phyloP scores from a whole-genome alignment of 2,113 vertebrate species.

The Muscicapa adusta region DNA sequence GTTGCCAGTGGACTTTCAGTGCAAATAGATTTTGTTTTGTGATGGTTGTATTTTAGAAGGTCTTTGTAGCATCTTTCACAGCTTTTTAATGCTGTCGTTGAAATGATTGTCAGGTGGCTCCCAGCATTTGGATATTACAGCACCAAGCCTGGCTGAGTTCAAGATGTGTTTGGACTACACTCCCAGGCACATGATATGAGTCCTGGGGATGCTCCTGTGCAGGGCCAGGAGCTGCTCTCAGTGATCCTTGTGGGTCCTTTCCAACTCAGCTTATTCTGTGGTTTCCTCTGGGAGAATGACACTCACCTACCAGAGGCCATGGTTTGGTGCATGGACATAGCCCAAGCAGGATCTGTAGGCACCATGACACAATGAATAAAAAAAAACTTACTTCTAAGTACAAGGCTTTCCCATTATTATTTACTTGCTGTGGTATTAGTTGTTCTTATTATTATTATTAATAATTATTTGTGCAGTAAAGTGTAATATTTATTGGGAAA shows the following conservation, averaged over 20 bases:
- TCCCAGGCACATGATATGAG: neutral
- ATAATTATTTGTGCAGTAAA: neutral
- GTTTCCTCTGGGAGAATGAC: neutral
- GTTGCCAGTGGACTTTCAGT: neutral
- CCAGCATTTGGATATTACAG: neutral
- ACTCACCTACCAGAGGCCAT: rapidly evolving
- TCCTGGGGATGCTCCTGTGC: neutral
- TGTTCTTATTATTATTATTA: neutral
- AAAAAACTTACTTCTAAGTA: neutral
- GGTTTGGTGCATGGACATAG: rapidly evolving
- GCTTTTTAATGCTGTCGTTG: neutral
- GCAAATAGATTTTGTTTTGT: neutral
- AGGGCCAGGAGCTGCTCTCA: neutral
- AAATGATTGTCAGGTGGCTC: neutral
- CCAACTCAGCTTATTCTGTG: neutral
- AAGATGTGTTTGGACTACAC: neutral
- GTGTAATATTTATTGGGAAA: neutral
- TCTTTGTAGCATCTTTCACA: neutral
- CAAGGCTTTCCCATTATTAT: neutral
- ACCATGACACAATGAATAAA: neutral
- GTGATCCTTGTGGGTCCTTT: neutral
- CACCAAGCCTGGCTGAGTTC: neutral
- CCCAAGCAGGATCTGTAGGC: neutral
- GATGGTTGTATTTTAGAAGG: neutral
- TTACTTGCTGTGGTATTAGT: neutral